Evolutionary conservation across 2,113 vertebrate species (phyloP).

Genomic region (Corythornis madagascariensis): DNA sequence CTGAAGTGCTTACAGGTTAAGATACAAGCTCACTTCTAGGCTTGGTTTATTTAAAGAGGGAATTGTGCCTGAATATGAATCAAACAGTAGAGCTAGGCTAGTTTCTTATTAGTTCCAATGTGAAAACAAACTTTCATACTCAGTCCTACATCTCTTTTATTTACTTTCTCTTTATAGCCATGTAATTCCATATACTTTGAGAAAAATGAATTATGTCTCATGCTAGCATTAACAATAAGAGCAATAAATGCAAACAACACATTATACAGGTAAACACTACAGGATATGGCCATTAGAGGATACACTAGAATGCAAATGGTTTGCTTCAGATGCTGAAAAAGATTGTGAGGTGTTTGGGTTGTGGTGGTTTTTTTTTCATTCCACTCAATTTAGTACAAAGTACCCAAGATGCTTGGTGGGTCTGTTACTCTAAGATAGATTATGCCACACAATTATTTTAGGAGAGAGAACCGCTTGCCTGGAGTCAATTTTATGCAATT

Average conservation of each 20-base stretch:
- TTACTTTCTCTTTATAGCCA: constrained; percentile 31
- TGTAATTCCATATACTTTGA: constrained; percentile 32
- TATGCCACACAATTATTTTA: not conserved
- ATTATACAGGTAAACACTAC: constrained; percentile 19
- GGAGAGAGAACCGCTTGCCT: constrained; percentile 16
- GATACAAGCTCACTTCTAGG: not conserved
- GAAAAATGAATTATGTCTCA: constrained; percentile 50
- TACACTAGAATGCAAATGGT: not conserved
- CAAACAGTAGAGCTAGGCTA: not conserved
- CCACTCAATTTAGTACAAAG: not conserved
- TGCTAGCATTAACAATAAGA: constrained; percentile 27
- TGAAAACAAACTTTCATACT: constrained; percentile 9
- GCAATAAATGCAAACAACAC: constrained; percentile 6
- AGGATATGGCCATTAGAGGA: not conserved
- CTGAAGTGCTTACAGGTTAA: constrained; percentile 26
- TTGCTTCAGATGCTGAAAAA: not conserved
- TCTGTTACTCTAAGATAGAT: not conserved
- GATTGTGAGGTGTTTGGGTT: not conserved
- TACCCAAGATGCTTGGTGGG: not conserved
- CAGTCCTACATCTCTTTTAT: not conserved
- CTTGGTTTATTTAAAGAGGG: constrained; percentile 36
- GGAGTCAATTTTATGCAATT: constrained; percentile 4
- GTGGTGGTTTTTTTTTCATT: not conserved
- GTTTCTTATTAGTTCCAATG: constrained; percentile 4
- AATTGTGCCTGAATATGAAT: constrained; percentile 16